Conservation (phyloP, 2,113 vertebrate genomes). For the Tyrannus savana region DNA sequence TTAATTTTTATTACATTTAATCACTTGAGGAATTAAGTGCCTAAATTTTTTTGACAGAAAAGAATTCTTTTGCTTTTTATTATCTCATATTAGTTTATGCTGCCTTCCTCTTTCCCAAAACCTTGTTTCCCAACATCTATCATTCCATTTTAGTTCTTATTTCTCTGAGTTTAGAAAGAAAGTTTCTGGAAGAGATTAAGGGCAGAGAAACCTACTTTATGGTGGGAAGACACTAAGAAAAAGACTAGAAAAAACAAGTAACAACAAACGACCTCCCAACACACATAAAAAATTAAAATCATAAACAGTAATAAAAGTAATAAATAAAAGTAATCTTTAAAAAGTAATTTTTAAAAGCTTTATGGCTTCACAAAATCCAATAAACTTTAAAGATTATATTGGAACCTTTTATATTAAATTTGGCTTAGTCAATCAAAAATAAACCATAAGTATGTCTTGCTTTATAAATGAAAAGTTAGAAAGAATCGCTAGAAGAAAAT, state of each 20-base stretch:
- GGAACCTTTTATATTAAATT: not conserved
- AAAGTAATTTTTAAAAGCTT: not conserved
- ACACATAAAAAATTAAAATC: not conserved
- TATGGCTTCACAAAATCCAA: not conserved
- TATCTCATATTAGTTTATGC: not conserved
- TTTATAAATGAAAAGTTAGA: not conserved
- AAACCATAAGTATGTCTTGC: not conserved
- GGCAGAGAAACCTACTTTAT: not conserved
- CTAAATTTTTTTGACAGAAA: not conserved
- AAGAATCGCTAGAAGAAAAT: not conserved
- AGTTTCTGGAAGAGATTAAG: not conserved
- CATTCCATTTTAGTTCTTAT: not conserved
- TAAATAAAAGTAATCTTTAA: not conserved
- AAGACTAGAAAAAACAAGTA: not conserved
- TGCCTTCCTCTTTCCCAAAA: not conserved
- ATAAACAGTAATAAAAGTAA: no score
- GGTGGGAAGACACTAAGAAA: not conserved
- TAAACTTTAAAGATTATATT: not conserved
- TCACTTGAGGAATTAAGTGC: not conserved
- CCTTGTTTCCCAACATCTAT: not conserved
- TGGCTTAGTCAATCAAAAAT: not conserved
- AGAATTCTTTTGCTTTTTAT: not conserved
- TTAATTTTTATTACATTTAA: not conserved
- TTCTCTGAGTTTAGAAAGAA: not conserved
- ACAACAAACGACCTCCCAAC: not conserved